phyloP scores from a whole-genome alignment of 2,888 invertebrate genomes.

The Drosophila helvetica region DNA sequence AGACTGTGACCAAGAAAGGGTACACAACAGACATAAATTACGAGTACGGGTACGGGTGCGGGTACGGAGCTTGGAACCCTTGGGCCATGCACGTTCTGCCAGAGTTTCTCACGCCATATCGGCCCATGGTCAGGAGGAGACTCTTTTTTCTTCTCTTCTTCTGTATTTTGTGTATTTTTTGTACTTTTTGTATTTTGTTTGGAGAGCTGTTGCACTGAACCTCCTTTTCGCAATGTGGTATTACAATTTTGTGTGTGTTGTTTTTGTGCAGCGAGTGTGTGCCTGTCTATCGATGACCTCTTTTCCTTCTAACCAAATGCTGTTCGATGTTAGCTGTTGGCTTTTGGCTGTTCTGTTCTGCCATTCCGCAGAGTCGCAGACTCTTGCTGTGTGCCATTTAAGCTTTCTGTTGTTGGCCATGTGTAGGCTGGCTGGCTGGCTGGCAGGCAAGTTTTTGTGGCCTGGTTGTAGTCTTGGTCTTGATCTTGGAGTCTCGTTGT shows the following conservation, averaged over 20 bases:
- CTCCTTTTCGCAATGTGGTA: constrained; percentile 30
- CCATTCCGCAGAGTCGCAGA: constrained; percentile 13
- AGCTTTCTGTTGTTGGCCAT: constrained; percentile 19
- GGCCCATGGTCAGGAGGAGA: constrained; percentile 11
- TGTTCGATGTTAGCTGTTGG: constrained; percentile 13
- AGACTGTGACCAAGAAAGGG: constrained; percentile 39
- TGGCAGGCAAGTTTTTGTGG: constrained; percentile 38
- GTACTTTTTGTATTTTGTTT: neutral
- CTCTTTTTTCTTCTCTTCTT: constrained; percentile 9
- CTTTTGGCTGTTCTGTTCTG: constrained; percentile 1
- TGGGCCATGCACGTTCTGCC: constrained; percentile 73
- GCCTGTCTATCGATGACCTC: constrained; percentile 68
- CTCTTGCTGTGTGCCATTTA: constrained; percentile 31
- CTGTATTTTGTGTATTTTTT: neutral
- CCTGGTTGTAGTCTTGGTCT: constrained; percentile 37
- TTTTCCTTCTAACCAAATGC: constrained; percentile 50
- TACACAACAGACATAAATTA: constrained; percentile 66
- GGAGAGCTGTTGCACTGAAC: constrained; percentile 46
- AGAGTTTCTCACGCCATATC: constrained; percentile 68
- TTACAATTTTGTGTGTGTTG: too few species aligned
- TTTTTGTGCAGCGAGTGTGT: constrained; percentile 26
- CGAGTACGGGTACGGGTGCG: neutral
- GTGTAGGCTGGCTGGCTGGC: constrained; percentile 41
- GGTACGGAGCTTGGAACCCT: constrained; percentile 65
- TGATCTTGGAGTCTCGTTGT: constrained; percentile 11